Conservation (phyloP, 2,888 invertebrate genomes). For the Eumacrocentrus americanus region DNA sequence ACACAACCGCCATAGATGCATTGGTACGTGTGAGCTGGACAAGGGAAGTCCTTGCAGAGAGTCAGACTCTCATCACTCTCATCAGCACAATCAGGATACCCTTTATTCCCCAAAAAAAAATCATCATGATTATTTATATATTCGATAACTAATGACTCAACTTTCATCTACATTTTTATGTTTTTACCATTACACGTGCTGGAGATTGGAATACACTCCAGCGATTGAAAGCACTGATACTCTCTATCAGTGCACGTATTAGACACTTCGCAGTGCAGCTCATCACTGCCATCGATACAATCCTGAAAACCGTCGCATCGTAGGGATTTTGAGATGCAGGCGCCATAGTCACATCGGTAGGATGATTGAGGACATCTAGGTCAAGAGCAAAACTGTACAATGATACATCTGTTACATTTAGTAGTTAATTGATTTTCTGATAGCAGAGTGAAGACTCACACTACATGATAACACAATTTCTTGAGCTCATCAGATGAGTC, state of each 20-base stretch:
- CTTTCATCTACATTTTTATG: no score
- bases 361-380: constrained; percentile 43
- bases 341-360: constrained; percentile 49
- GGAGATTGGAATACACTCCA: constrained; percentile 40
- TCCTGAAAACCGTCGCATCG: constrained; percentile 46
- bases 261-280: constrained; percentile 41
- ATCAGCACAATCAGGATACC: constrained; percentile 45
- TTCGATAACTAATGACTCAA: no score
- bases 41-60: constrained; percentile 43
- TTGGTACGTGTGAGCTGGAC: constrained; percentile 42
- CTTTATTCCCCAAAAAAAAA: constrained; percentile 32
- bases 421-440: neutral
- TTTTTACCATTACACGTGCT: constrained; percentile 46
- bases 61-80: constrained; percentile 44
- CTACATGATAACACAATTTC: constrained; percentile 45
- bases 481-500: constrained; percentile 70
- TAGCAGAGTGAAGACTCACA: constrained; percentile 36
- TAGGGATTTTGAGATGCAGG: constrained; percentile 39
- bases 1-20: constrained; percentile 49
- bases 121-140: no score
- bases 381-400: constrained; percentile 2
- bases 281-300: constrained; percentile 49
- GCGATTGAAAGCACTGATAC: constrained; percentile 40
- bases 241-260: constrained; percentile 39
- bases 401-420: neutral